Conservation (phyloP, 2,888 invertebrate genomes). For the Scaptomyza flava region DNA sequence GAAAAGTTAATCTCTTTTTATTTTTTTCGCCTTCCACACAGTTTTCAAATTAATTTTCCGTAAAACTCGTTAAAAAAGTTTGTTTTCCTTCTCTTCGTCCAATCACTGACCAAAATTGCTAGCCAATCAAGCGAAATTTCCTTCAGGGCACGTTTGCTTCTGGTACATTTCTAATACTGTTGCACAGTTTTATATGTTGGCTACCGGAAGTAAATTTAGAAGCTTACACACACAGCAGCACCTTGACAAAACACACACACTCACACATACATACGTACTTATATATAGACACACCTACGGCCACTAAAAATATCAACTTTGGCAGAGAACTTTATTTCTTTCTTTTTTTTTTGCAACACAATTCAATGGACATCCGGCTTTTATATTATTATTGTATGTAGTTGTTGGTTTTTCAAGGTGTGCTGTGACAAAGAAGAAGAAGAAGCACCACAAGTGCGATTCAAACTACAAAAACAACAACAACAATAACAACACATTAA, state of each 20-base stretch:
- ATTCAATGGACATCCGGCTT: constrained; percentile 68
- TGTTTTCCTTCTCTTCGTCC: neutral
- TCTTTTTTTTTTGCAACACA: constrained; percentile 20
- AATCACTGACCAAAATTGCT: constrained; percentile 32
- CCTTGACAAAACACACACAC: neutral
- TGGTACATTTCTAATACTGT: constrained; percentile 14
- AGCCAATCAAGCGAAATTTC: constrained; percentile 34
- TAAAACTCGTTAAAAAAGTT: constrained; percentile 12
- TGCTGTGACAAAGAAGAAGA: constrained; percentile 28
- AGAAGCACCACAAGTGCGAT: constrained; percentile 76
- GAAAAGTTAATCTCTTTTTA: neutral
- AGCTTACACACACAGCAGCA: constrained; percentile 22
- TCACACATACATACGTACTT: constrained; percentile 11
- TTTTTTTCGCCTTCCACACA: neutral
- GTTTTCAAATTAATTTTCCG: constrained; percentile 5
- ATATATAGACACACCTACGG: constrained; percentile 15
- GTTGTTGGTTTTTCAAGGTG: constrained; percentile 47
- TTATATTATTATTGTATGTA: constrained; percentile 38
- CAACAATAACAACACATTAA: constrained; percentile 23
- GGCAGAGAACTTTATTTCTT: constrained; percentile 33
- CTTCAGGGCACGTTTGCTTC: constrained; percentile 1
- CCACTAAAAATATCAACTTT: constrained; percentile 45
- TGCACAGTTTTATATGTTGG: constrained; percentile 23
- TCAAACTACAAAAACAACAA: constrained; percentile 26
- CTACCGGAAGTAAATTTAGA: constrained; percentile 48